phyloP scores from a whole-genome alignment of 2,113 vertebrate genomes.

The Panthera uncia region DNA sequence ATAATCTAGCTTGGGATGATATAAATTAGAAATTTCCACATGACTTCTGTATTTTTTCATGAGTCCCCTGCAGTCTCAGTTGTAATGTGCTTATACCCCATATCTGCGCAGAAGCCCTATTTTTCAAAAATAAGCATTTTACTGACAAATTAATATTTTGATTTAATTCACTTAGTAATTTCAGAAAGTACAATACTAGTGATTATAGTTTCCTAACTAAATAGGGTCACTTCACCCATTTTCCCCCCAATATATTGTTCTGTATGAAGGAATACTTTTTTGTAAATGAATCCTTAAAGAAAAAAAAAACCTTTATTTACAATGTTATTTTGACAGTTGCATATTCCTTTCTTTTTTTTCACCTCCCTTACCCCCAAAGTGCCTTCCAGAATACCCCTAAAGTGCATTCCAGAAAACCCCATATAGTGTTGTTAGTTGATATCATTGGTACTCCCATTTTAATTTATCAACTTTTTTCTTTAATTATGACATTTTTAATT shows the following conservation, averaged over 20 bases:
- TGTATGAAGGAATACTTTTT: not conserved
- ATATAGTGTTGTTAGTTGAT: not conserved
- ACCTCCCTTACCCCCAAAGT: not conserved
- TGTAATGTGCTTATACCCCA: not conserved
- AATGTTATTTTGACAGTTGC: not conserved
- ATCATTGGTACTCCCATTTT: not conserved
- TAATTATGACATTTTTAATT: not conserved
- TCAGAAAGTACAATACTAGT: not conserved
- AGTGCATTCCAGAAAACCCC: not conserved
- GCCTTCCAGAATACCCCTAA: not conserved
- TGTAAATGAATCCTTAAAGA: not conserved
- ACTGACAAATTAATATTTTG: not conserved
- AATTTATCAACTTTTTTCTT: not conserved
- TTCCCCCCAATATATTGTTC: not conserved
- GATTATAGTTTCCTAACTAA: not conserved
- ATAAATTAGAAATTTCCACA: not conserved
- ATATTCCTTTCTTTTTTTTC: not conserved
- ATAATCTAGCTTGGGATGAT: not conserved
- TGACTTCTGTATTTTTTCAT: not conserved
- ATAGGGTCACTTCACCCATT: not conserved
- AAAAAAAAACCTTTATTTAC: not conserved
- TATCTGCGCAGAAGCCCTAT: not conserved
- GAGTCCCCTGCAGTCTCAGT: not conserved
- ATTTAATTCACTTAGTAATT: not conserved
- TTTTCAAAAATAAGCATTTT: conserved; percentile 36